Evolutionary conservation across 2,888 invertebrate species (phyloP).

Genomic region (Empis livida): DNA sequence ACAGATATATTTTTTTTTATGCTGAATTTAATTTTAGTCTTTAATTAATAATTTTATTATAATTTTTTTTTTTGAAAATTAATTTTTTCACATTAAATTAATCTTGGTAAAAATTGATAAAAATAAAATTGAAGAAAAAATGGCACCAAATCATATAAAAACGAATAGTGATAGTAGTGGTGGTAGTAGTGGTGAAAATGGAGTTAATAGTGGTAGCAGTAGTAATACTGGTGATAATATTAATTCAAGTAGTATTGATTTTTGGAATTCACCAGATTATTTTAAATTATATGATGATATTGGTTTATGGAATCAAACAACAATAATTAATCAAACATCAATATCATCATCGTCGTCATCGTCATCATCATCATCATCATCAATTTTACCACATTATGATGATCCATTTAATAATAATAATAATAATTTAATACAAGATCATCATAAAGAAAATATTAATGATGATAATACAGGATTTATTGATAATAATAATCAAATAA

Average conservation of each 20-base stretch:
- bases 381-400: constrained; percentile 9
- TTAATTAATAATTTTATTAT: too few relatives aligned
- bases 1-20: too few relatives aligned
- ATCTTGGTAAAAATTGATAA: too few relatives aligned
- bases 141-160: background rate
- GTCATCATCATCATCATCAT: constrained; percentile 9
- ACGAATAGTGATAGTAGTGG: background rate
- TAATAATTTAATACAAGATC: constrained; percentile 6
- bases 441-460: constrained; percentile 5
- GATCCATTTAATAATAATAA: constrained; percentile 10
- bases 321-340: constrained; percentile 9
- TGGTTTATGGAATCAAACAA: constrained; percentile 13
- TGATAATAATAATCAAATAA: constrained; percentile 8
- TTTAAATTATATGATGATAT: constrained; percentile 17
- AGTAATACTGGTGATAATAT: background rate
- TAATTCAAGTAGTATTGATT: background rate
- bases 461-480: constrained; percentile 5
- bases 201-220: background rate
- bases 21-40: too few relatives aligned
- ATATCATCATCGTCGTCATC: constrained; percentile 10
- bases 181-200: constrained; percentile 2
- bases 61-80: too few relatives aligned
- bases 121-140: background rate
- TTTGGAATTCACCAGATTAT: constrained; percentile 16
- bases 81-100: too few relatives aligned